A percentile compares a stretch with the other conserved stretches of the same genome.
Conservation (phyloP, 2,888 invertebrate genomes). For the Lacanobia oleracea region DNA sequence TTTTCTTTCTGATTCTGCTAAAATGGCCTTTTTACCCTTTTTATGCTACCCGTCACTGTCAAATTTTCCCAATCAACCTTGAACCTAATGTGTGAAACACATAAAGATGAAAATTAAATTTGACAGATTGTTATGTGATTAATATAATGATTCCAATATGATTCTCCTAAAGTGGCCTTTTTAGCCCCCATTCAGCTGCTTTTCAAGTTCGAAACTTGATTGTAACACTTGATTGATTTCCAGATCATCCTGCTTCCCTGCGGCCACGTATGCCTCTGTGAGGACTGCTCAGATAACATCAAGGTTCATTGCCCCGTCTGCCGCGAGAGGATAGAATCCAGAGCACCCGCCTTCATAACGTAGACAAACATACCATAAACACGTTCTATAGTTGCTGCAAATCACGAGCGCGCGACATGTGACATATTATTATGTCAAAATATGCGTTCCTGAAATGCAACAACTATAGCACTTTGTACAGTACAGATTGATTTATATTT, state of each 20-base stretch:
- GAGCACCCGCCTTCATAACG: conserved; percentile 94
- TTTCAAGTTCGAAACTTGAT: background rate
- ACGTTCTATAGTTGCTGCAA: background rate
- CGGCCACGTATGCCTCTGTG: conserved; percentile 97
- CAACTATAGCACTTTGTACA: conserved; percentile 21
- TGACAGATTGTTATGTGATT: too few species aligned
- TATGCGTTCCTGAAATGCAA: background rate
- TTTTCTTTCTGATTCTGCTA: too few species aligned
- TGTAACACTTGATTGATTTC: background rate
- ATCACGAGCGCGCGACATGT: background rate
- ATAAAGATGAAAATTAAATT: too few species aligned
- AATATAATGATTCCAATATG: too few species aligned
- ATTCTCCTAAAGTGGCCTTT: too few species aligned
- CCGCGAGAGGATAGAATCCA: conserved; percentile 92
- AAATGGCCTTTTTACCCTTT: too few species aligned
- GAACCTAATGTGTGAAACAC: too few species aligned
- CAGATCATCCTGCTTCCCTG: conserved; percentile 96
- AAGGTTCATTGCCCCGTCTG: conserved; percentile 95
- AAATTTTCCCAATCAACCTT: too few species aligned
- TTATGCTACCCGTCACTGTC: too few species aligned
- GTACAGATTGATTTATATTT: conserved; percentile 33
- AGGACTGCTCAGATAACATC: conserved; percentile 95
- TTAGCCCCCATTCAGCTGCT: too few species aligned
- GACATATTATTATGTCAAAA: background rate
- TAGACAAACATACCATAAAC: conserved; percentile 75